Evolutionary conservation across 2,113 vertebrate genomes (phyloP).

Genomic region (Vicugna pacos): DNA sequence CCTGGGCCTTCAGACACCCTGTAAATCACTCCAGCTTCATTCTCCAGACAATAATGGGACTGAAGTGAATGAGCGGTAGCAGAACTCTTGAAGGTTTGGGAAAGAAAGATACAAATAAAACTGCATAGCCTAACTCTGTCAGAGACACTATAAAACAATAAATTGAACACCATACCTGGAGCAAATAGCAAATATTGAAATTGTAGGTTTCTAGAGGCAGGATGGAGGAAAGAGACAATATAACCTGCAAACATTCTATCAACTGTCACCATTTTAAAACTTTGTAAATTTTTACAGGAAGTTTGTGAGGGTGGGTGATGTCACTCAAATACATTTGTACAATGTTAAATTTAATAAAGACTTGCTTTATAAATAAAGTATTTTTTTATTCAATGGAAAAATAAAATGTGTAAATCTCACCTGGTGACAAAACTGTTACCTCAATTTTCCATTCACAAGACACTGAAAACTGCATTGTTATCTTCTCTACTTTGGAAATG

Average conservation of each 20-base stretch:
- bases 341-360: neutral
- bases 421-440: neutral
- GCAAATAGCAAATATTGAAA: slow-evolving; percentile 19
- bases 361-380: neutral
- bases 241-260: neutral
- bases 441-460: neutral
- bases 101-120: slow-evolving; percentile 46
- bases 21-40: slow-evolving; percentile 43
- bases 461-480: neutral
- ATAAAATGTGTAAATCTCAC: neutral
- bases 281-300: neutral
- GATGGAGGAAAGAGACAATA: neutral
- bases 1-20: neutral
- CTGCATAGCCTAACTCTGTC: neutral
- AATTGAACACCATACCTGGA: neutral
- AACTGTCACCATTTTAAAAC: neutral
- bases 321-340: neutral
- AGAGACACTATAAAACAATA: slow-evolving; percentile 19
- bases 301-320: neutral
- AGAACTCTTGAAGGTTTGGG: neutral
- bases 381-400: neutral
- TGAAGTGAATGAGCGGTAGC: neutral
- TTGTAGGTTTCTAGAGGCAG: neutral
- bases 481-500: neutral
- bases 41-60: neutral